These are phyloP conservation scores for Drosophila greeni DNA, from an alignment of 2,888 invertebrate species.

Conservation along the genomic window DNA sequence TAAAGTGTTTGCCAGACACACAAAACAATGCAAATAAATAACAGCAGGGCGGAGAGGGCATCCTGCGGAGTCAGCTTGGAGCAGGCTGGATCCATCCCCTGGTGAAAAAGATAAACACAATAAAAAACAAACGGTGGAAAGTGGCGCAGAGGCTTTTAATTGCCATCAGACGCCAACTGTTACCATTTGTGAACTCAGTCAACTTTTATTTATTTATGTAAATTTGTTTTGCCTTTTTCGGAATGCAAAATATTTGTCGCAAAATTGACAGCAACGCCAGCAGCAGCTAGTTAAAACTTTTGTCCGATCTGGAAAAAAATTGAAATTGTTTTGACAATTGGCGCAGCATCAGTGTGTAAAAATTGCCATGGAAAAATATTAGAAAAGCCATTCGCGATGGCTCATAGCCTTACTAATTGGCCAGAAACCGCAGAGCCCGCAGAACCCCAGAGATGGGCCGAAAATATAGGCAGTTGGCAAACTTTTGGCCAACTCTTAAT, in stretches of 20 bases:
- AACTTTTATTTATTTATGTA: constrained; percentile 73
- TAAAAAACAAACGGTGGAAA: constrained; percentile 31
- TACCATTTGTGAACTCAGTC: constrained; percentile 52
- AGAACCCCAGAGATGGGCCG: background rate
- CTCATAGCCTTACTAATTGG: constrained; percentile 33
- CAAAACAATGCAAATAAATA: constrained; percentile 41
- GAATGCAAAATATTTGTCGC: constrained; percentile 55
- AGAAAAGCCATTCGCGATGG: constrained; percentile 25
- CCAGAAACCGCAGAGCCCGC: background rate
- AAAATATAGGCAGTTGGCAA: constrained; percentile 3
- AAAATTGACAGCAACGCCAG: constrained; percentile 49
- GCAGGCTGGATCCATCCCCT: constrained; percentile 21
- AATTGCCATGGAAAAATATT: constrained; percentile 40
- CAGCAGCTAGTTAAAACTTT: constrained; percentile 53
- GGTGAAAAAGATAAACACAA: constrained; percentile 32
- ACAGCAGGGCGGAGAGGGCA: constrained; percentile 7
- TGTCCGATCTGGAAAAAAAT: constrained; percentile 54
- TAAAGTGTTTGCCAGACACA: constrained; percentile 60
- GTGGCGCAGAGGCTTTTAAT: constrained; percentile 60
- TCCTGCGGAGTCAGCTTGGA: constrained; percentile 2
- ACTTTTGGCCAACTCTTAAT: constrained; percentile 33
- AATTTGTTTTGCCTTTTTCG: constrained; percentile 51
- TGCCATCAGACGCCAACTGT: constrained; percentile 67
- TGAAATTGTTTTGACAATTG: constrained; percentile 65
- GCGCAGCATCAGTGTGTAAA: constrained; percentile 37